These are phyloP conservation scores for Hemitrygon akajei DNA, from an alignment of 2,797 vertebrate genomes.

Conservation along the genomic window DNA sequence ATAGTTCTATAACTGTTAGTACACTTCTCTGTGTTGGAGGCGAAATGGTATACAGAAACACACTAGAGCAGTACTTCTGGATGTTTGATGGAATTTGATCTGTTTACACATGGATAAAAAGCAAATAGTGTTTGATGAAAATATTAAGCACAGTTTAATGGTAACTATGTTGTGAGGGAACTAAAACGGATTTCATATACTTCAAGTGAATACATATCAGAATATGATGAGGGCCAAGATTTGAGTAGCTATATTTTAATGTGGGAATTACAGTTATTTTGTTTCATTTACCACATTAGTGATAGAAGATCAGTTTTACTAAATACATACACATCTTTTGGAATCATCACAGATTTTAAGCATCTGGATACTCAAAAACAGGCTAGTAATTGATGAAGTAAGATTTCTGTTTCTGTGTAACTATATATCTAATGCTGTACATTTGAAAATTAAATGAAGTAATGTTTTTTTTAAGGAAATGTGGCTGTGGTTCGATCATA, in stretches of 20 bases:
- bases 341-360: background rate
- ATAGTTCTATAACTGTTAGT: background rate
- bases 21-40: background rate
- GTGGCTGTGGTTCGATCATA: conserved; percentile 87
- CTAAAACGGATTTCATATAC: background rate
- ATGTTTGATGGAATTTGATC: background rate
- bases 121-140: background rate
- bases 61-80: background rate
- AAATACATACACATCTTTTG: background rate
- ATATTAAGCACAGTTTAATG: background rate
- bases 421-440: background rate
- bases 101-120: background rate
- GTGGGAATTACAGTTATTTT: background rate
- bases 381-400: background rate
- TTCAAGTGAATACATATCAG: background rate
- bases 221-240: background rate
- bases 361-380: background rate
- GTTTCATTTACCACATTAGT: background rate
- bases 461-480: conserved; percentile 66
- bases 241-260: background rate
- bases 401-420: background rate
- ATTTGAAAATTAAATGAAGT: conserved; percentile 27
- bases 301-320: background rate
- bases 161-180: background rate
- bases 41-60: background rate